Base-by-base conservation (phyloP, 2,113 vertebrate genomes). In the Noturus placidus region DNA sequence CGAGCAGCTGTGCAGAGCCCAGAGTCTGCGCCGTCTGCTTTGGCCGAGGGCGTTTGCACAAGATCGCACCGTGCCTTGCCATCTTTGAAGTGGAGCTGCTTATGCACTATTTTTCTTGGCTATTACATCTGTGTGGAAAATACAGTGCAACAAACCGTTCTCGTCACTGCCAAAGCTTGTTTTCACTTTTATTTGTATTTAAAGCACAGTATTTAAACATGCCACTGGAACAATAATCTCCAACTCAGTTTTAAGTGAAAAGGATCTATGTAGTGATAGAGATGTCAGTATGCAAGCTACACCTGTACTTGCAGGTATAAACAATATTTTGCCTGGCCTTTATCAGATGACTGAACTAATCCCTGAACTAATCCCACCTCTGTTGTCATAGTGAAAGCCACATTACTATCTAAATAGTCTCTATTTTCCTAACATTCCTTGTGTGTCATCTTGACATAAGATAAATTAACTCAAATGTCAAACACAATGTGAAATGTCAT, bases 61-160 rank as follows among this genome's bases (percentile, higher is more conserved):
- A 95, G 95, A 96, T 96, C 94, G 90, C 92, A 84, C 93, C 91
- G 4, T 52, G 61, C 63, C 13, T 89, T 79, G 91, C 91, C 79
- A 83, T 77, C 95, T 97, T 97, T 97, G 96, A 97, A 96, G 95
- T 96, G 93, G 92, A 92, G 87, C 86, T 92, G 93, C 92, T 95
- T 94, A 93, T 95, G 95, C 94, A 93, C 94, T 96, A 94, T 97
- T 97, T 95, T 96, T 95, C 93, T 97, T 97, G 96, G 97, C 96
- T 61, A 82, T 93, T 89, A 78, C 50, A 70, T 30, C 84, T 0
- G 67, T 83, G 90, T 94, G 96, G 96, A 96, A 97, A 97, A 96
- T 95, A 89, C 95, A 96, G 93, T 95, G 95, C 92, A 94, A 90
- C 90, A 87, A 93, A 94, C 93, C 94, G 93, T 94, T 93, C 94